phyloP scores from a whole-genome alignment of 1,140 invertebrate species.

The Drosophila cardini region DNA sequence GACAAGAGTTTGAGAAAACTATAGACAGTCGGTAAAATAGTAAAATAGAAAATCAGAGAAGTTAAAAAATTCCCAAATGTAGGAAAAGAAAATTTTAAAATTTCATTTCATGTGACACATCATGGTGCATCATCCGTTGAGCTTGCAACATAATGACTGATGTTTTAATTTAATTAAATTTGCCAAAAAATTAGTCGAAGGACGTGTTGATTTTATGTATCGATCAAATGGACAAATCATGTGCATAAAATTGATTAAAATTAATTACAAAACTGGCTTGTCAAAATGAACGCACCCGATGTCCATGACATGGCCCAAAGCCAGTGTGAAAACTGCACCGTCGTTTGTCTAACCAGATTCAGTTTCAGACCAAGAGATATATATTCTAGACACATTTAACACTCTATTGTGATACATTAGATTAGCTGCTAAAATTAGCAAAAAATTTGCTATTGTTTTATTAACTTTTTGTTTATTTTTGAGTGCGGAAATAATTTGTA shows the following conservation, averaged over 20 bases:
- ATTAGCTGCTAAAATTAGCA: slow-evolving; percentile 27
- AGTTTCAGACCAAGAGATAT: slow-evolving; percentile 13
- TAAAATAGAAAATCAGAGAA: slow-evolving; percentile 41
- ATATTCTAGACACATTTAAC: slow-evolving; percentile 19
- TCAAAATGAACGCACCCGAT: slow-evolving; percentile 60
- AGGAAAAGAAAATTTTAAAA: slow-evolving; percentile 34
- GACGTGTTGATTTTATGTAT: slow-evolving; percentile 36
- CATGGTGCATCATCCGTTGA: slow-evolving; percentile 17
- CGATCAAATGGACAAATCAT: slow-evolving; percentile 20
- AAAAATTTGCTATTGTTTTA: slow-evolving; percentile 3
- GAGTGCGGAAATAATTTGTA: slow-evolving; percentile 44
- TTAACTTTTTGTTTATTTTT: slow-evolving; percentile 12
- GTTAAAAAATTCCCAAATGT: slow-evolving; percentile 29
- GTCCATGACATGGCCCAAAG: slow-evolving; percentile 57
- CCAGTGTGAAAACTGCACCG: slow-evolving; percentile 10
- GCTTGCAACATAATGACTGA: slow-evolving; percentile 24
- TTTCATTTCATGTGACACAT: slow-evolving; percentile 10
- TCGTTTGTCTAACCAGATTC: slow-evolving; percentile 43
- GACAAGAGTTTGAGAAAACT: slow-evolving; percentile 43
- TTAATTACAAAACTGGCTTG: slow-evolving; percentile 65
- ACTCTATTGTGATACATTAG: slow-evolving; percentile 13
- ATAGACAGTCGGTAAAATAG: neutral
- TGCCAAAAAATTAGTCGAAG: slow-evolving; percentile 26
- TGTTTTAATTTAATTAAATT: slow-evolving; percentile 24
- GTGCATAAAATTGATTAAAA: slow-evolving; percentile 58